Evolutionary conservation across 92 coral and sea anemone species (phyloP).

Genomic region (Micromussa lordhowensis): DNA sequence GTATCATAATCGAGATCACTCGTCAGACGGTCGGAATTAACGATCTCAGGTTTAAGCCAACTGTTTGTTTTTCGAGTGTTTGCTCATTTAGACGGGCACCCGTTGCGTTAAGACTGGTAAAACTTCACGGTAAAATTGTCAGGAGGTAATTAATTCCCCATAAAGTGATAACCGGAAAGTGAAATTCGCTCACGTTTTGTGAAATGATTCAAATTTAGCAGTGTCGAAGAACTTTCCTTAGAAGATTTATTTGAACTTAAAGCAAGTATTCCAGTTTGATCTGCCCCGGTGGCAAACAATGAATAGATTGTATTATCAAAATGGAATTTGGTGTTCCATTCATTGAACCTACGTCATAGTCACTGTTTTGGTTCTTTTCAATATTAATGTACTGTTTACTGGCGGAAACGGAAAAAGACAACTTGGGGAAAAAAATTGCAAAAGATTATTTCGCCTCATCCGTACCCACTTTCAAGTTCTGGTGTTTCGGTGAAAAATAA

Average conservation of each 20-base stretch:
- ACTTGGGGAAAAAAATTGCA: neutral
- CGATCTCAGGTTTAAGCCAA: neutral
- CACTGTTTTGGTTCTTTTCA: constrained; percentile 22
- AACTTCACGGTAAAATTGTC: constrained; percentile 26
- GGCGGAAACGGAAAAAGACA: neutral
- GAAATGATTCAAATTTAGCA: neutral
- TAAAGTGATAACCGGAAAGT: neutral
- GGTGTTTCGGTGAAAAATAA: neutral
- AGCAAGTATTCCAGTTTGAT: neutral
- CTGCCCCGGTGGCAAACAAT: neutral
- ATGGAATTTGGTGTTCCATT: constrained; percentile 50
- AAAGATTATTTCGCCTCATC: constrained; percentile 6
- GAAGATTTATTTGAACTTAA: neutral
- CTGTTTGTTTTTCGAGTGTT: constrained; percentile 13
- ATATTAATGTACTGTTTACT: constrained; percentile 47
- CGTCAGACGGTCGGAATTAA: neutral
- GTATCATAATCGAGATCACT: neutral
- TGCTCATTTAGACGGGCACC: constrained; percentile 40
- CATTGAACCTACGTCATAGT: constrained; percentile 40
- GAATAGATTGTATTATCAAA: constrained; percentile 50
- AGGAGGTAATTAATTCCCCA: neutral
- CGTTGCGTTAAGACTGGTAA: constrained; percentile 34
- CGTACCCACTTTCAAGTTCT: too few relatives aligned
- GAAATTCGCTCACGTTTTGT: neutral
- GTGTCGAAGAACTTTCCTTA: neutral